Percentiles rank a stretch among this genome's conserved stretches.
phyloP scores from a whole-genome alignment of 2,113 vertebrate genomes.

The Nothobranchius kuhntae region DNA sequence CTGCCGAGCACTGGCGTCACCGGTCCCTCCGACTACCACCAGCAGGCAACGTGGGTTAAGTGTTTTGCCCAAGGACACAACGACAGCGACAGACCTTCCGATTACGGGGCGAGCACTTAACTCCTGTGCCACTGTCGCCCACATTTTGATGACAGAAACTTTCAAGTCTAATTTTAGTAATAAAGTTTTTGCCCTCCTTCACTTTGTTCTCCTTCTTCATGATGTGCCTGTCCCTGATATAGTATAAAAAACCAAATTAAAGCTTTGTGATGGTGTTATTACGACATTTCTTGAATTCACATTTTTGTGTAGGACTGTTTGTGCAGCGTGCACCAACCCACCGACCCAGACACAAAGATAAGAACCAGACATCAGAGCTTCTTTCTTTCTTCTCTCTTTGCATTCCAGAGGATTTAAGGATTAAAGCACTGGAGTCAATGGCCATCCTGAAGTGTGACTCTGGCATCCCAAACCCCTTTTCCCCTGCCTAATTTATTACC shows the following conservation, averaged over 20 bases:
- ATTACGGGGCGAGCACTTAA: too few relatives aligned
- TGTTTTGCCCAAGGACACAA: too few relatives aligned
- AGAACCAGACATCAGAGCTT: slow-evolving; percentile 18
- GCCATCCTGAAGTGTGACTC: slow-evolving; percentile 47
- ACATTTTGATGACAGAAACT: neutral
- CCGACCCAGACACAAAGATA: slow-evolving; percentile 29
- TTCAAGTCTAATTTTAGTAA: slow-evolving; percentile 37
- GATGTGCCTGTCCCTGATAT: neutral
- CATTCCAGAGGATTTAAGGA: slow-evolving; percentile 19
- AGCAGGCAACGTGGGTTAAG: too few relatives aligned
- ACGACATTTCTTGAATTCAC: neutral
- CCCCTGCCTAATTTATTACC: slow-evolving; percentile 94
- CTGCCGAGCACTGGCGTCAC: too few relatives aligned
- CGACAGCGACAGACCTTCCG: too few relatives aligned
- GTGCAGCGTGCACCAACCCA: neutral
- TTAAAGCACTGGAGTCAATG: slow-evolving; percentile 39
- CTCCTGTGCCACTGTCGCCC: neutral
- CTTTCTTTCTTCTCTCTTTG: slow-evolving; percentile 16
- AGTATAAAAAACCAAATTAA: neutral
- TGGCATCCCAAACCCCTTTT: slow-evolving; percentile 75
- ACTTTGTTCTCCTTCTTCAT: neutral
- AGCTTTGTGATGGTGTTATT: neutral
- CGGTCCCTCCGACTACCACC: too few relatives aligned
- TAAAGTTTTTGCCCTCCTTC: slow-evolving; percentile 5
- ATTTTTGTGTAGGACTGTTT: neutral